Evolutionary conservation across 2,113 vertebrate genomes (phyloP).

Genomic region (Crotalus horridus): DNA sequence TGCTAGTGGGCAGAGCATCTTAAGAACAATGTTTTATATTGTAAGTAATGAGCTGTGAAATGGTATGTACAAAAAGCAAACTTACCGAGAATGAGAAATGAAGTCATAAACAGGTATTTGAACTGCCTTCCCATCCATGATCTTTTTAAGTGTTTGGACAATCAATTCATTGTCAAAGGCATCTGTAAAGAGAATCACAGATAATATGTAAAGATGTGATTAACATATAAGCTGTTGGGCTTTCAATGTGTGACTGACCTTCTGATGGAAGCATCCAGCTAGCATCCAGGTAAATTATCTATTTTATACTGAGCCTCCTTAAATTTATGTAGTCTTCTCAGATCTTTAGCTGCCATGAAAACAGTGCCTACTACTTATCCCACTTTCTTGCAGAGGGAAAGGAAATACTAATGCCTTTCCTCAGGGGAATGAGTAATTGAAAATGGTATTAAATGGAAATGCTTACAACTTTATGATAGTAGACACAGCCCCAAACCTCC

Average conservation of each 20-base stretch:
- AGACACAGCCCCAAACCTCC: background rate
- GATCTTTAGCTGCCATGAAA: background rate
- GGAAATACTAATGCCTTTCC: too few relatives aligned
- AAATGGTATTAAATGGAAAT: too few relatives aligned
- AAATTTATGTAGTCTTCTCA: background rate
- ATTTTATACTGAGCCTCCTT: background rate
- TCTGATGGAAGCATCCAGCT: background rate
- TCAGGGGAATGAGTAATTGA: too few relatives aligned
- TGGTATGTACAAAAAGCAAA: background rate
- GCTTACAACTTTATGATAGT: background rate
- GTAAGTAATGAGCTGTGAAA: background rate
- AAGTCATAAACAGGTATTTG: slow-evolving; percentile 98
- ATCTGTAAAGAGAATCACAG: slow-evolving; percentile 70
- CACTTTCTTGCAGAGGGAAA: too few relatives aligned
- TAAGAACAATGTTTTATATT: rapidly evolving
- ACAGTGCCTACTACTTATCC: background rate
- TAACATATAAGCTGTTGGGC: background rate
- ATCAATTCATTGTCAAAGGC: slow-evolving; percentile 96
- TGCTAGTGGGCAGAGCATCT: background rate
- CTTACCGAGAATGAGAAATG: slow-evolving; percentile 93
- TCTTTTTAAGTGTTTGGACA: slow-evolving; percentile 84
- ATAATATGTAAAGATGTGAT: slow-evolving; percentile 18
- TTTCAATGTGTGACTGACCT: background rate
- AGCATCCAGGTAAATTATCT: background rate
- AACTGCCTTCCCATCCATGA: slow-evolving; percentile 87